phyloP scores from a whole-genome alignment of 2,888 invertebrate genomes.

The Apamea sordens region DNA sequence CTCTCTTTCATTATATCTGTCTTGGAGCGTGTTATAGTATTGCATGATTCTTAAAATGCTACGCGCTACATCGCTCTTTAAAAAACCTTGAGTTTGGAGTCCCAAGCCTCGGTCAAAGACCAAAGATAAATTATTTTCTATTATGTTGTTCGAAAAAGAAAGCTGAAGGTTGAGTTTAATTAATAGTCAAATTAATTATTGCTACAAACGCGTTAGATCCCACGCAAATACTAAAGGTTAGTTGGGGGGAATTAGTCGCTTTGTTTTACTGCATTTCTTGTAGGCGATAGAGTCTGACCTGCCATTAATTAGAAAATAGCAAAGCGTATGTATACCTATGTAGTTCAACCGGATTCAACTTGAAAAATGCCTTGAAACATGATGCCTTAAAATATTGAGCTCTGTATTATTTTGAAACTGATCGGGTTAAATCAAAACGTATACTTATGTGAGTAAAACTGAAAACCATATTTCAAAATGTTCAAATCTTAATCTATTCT shows the following conservation, averaged over 20 bases:
- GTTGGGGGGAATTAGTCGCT: neutral
- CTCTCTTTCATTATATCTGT: too few species aligned
- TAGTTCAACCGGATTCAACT: neutral
- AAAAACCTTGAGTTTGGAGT: neutral
- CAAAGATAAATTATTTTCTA: neutral
- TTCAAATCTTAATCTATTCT: neutral
- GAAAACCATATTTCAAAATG: too few species aligned
- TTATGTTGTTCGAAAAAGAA: neutral
- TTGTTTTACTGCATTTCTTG: slow-evolving; percentile 26
- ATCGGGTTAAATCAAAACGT: too few species aligned
- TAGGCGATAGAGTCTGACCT: neutral
- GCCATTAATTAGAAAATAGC: neutral
- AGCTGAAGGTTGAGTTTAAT: neutral
- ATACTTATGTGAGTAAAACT: too few species aligned
- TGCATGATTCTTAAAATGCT: too few species aligned
- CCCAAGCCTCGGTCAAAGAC: neutral
- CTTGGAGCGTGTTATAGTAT: too few species aligned
- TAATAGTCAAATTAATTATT: slow-evolving; percentile 4
- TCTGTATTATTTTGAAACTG: too few species aligned
- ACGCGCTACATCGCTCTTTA: neutral
- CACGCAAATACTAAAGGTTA: slow-evolving; percentile 7
- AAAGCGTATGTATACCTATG: neutral
- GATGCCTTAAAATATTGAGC: too few species aligned
- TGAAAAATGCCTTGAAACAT: too few species aligned
- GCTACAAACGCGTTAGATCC: neutral